Evolutionary conservation across 1,140 invertebrate species (phyloP).

Genomic region (Euwallacea similis): DNA sequence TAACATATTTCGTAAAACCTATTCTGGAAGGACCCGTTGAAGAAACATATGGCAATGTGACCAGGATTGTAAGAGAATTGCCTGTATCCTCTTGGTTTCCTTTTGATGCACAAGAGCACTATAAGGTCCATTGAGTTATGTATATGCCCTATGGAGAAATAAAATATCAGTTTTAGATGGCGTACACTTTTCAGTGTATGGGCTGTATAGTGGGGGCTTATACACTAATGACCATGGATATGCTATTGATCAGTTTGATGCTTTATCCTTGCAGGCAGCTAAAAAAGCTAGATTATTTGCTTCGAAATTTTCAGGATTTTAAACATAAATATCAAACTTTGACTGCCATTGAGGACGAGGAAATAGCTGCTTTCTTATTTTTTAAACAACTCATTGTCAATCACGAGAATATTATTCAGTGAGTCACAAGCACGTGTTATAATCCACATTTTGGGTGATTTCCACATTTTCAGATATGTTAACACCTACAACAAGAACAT

Average conservation of each 20-base stretch:
- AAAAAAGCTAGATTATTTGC: neutral
- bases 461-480: conserved; percentile 19
- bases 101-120: conserved; percentile 27
- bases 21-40: neutral
- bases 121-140: conserved; percentile 18
- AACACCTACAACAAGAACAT: conserved; percentile 15
- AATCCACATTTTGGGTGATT: neutral
- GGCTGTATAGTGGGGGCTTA: conserved; percentile 21
- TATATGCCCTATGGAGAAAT: neutral
- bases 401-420: conserved; percentile 2
- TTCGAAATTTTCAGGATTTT: neutral
- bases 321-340: neutral
- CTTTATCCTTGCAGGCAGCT: neutral
- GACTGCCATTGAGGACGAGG: neutral
- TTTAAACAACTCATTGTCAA: neutral
- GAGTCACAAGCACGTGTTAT: neutral
- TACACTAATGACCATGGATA: neutral
- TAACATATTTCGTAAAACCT: neutral
- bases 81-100: conserved; percentile 34
- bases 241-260: neutral
- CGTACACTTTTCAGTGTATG: conserved; percentile 12
- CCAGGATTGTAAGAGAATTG: conserved; percentile 9
- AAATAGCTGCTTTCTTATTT: neutral
- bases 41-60: conserved; percentile 16
- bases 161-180: neutral